phyloP scores from a whole-genome alignment of 2,113 vertebrate genomes.

The Carollia perspicillata region DNA sequence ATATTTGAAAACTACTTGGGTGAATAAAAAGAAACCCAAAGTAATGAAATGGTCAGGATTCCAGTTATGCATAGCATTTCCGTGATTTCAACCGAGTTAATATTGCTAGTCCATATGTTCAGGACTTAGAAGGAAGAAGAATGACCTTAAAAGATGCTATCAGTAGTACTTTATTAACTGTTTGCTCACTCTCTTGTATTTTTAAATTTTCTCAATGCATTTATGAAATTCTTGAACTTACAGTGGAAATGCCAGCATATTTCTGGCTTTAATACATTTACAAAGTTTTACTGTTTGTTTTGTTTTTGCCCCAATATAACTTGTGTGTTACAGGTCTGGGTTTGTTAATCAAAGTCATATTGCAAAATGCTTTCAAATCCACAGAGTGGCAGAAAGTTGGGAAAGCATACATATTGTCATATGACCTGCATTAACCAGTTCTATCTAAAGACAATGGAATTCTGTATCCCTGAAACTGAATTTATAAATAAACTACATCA shows the following conservation, averaged over 20 bases:
- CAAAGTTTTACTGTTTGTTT: neutral
- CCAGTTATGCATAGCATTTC: neutral
- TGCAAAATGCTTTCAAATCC: neutral
- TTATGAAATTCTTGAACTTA: neutral
- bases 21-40: neutral
- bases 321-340: neutral
- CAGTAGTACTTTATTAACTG: neutral
- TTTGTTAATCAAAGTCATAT: neutral
- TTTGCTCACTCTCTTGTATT: neutral
- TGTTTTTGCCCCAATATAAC: neutral
- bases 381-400: neutral
- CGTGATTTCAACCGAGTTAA: neutral
- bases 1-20: neutral
- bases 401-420: neutral
- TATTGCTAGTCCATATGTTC: neutral
- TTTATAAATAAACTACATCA: neutral
- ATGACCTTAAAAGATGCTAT: neutral
- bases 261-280: neutral
- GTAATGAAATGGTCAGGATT: neutral
- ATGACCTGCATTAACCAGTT: neutral
- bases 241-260: neutral
- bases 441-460: neutral
- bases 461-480: neutral
- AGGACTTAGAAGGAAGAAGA: neutral
- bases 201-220: neutral